A percentile compares a stretch with the other conserved stretches of the same genome.
These are phyloP conservation scores for Myiozetetes cayanensis DNA, from an alignment of 2,113 vertebrate genomes.

Conservation along the genomic window DNA sequence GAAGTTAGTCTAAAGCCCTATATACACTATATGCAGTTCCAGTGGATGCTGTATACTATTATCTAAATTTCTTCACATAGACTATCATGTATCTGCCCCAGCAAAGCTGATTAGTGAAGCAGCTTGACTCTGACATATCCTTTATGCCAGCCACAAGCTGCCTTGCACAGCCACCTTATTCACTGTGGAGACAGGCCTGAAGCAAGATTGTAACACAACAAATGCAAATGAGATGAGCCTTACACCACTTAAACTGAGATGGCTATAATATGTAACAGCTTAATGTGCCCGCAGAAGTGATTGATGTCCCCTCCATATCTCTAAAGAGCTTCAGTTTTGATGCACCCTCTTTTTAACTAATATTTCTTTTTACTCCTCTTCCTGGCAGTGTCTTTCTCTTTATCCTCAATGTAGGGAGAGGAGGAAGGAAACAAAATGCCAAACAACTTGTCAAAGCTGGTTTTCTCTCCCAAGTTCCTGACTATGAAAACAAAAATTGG, in stretches of 20 bases:
- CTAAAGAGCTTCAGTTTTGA: conserved; percentile 48
- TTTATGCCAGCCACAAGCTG: conserved; percentile 76
- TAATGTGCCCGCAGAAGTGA: conserved; percentile 55
- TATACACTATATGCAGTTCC: conserved; percentile 57
- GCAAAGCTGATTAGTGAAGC: conserved; percentile 83
- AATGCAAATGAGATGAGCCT: conserved; percentile 85
- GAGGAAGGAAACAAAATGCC: neutral
- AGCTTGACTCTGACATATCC: conserved; percentile 82
- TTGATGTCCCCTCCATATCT: conserved; percentile 36
- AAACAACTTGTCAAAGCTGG: neutral
- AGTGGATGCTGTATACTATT: conserved; percentile 65
- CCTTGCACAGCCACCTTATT: conserved; percentile 78
- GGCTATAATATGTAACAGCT: conserved; percentile 74
- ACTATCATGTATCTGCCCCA: conserved; percentile 73
- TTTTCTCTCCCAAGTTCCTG: neutral
- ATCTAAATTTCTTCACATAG: conserved; percentile 86
- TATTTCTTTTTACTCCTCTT: conserved; percentile 48
- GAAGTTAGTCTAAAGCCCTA: conserved; percentile 67
- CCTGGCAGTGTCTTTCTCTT: neutral
- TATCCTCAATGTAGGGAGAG: neutral
- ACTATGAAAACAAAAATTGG: neutral
- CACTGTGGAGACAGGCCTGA: conserved; percentile 81
- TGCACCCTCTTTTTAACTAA: conserved; percentile 39
- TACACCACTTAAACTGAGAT: conserved; percentile 81
- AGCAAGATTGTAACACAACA: conserved; percentile 79